These are phyloP conservation scores for Epinephelus cyanopodus DNA, from an alignment of 2,113 vertebrate genomes.

Conservation along the genomic window DNA sequence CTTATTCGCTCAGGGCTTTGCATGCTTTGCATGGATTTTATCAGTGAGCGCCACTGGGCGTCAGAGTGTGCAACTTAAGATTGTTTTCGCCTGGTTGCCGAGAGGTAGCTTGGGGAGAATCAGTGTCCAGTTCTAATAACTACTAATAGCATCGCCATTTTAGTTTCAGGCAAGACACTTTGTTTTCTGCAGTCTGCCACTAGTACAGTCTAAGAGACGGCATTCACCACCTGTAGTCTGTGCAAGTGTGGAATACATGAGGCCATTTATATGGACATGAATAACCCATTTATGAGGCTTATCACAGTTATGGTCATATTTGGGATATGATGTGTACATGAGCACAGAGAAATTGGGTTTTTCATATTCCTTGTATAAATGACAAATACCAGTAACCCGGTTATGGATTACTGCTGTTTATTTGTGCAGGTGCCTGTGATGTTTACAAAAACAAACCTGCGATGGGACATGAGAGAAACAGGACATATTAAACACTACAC, in stretches of 20 bases:
- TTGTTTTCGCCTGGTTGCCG: slow-evolving; percentile 37
- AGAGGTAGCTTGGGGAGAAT: slow-evolving; percentile 42
- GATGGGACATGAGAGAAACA: too few relatives aligned
- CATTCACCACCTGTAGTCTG: slow-evolving; percentile 36
- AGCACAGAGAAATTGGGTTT: too few relatives aligned
- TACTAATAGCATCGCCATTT: slow-evolving; percentile 38
- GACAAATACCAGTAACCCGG: too few relatives aligned
- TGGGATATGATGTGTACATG: too few relatives aligned
- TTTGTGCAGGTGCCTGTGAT: too few relatives aligned
- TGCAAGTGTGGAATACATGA: slow-evolving; percentile 4
- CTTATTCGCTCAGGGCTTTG: slow-evolving; percentile 52
- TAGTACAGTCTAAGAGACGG: neutral
- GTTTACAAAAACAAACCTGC: too few relatives aligned
- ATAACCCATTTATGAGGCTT: too few relatives aligned
- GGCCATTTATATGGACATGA: too few relatives aligned
- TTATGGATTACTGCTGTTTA: too few relatives aligned
- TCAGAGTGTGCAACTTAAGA: slow-evolving; percentile 43
- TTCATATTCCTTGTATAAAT: too few relatives aligned
- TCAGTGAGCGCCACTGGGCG: slow-evolving; percentile 57
- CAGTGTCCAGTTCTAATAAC: slow-evolving; percentile 49
- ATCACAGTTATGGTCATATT: too few relatives aligned
- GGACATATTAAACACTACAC: too few relatives aligned
- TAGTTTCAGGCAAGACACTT: slow-evolving; percentile 35
- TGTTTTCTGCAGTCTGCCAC: slow-evolving; percentile 40
- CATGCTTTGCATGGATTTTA: slow-evolving; percentile 66